A percentile compares a stretch with the other conserved stretches of the same genome.
Evolutionary conservation across 1,140 invertebrate species (phyloP).

Genomic region (Cydia strobilella): DNA sequence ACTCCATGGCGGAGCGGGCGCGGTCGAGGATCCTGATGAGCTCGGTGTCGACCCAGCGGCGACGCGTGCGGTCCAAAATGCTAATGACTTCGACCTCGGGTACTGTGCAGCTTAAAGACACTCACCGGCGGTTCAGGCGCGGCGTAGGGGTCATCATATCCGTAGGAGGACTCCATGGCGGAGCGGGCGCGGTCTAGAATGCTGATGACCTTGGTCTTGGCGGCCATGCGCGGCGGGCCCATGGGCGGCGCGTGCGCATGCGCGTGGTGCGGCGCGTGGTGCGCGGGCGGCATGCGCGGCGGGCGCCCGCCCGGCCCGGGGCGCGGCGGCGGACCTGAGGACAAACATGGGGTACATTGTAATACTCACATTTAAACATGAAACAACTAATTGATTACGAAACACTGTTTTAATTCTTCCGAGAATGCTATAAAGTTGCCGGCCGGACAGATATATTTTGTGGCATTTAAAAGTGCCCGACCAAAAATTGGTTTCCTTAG

Average conservation of each 20-base stretch:
- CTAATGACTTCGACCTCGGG: too few species aligned
- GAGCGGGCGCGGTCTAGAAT: conserved; percentile 89
- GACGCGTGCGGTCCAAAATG: too few species aligned
- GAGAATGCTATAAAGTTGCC: too few species aligned
- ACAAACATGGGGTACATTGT: not conserved
- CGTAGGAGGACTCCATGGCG: conserved; percentile 88
- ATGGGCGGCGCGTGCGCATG: conserved; percentile 52
- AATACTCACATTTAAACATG: too few species aligned
- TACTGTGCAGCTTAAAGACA: conserved; percentile 33
- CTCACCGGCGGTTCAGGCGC: conserved; percentile 74
- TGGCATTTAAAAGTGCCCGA: too few species aligned
- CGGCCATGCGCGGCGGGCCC: conserved; percentile 57
- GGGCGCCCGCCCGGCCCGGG: conserved; percentile 36
- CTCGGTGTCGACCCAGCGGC: conserved; percentile 37
- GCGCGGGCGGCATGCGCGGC: conserved; percentile 1
- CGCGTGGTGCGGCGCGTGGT: conserved; percentile 46
- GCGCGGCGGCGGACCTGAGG: conserved; percentile 36
- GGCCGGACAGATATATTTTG: too few species aligned
- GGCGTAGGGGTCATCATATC: conserved; percentile 63
- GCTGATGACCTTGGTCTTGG: conserved; percentile 90
- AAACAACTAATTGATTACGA: too few species aligned
- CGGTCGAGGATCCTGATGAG: conserved; percentile 85
- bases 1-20: conserved; percentile 89
- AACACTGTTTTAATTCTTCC: too few species aligned
- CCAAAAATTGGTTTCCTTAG: too few species aligned